These are phyloP conservation scores for Lucinisca nassula DNA, from an alignment of 2,888 invertebrate genomes.

Conservation along the genomic window DNA sequence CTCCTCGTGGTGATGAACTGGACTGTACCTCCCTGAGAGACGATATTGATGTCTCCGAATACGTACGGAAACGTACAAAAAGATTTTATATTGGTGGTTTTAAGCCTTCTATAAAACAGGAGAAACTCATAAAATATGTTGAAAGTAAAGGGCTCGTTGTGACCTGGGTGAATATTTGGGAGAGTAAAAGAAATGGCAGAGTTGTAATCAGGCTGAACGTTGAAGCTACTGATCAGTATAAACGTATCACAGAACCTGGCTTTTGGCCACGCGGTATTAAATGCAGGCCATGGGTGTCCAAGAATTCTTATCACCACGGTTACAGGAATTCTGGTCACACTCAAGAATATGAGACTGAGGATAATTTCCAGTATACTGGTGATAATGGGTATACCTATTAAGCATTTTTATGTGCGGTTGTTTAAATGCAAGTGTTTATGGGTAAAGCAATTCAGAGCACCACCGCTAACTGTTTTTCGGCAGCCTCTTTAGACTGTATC, in stretches of 20 bases:
- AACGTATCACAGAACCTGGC: neutral
- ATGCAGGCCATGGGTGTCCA: slow-evolving; percentile 3
- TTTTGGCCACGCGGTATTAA: slow-evolving; percentile 17
- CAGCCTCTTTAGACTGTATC: neutral
- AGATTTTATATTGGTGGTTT: neutral
- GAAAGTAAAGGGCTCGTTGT: neutral
- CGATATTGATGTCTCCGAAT: too few species aligned
- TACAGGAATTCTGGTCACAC: too few species aligned
- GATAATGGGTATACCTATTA: too few species aligned
- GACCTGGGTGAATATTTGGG: neutral
- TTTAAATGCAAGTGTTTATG: too few species aligned
- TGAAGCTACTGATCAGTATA: neutral
- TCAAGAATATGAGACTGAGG: too few species aligned
- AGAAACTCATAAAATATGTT: neutral
- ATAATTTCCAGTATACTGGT: too few species aligned
- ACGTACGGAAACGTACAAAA: neutral
- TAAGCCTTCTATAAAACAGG: neutral
- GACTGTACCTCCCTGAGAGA: too few species aligned
- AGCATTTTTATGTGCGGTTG: too few species aligned
- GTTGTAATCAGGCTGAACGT: neutral
- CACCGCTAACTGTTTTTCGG: too few species aligned
- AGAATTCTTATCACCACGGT: too few species aligned
- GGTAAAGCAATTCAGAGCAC: too few species aligned
- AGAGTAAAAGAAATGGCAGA: neutral
- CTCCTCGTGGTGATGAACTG: too few species aligned